These are phyloP conservation scores for Henricia sp. DNA, from an alignment of 53 echinoderm and acorn worm genomes.

Conservation along the genomic window DNA sequence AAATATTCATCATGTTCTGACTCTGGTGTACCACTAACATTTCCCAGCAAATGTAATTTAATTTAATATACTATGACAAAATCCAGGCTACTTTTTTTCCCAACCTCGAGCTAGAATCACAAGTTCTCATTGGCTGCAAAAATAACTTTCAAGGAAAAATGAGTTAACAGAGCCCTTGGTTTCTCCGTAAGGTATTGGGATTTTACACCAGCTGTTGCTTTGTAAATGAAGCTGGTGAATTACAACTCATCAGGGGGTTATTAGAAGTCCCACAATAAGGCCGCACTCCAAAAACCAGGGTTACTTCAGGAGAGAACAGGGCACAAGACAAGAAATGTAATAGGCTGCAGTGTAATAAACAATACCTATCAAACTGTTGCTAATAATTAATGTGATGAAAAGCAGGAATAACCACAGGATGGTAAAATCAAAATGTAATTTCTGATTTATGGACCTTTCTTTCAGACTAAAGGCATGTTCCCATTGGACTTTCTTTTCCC, in stretches of 20 bases:
- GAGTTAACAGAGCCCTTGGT: background rate
- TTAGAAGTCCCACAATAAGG: background rate
- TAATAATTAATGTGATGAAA: background rate
- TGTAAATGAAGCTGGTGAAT: slow-evolving; percentile 33
- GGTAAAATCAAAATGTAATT: too few species aligned
- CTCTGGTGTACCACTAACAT: too few species aligned
- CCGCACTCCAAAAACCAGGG: background rate
- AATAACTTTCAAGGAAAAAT: background rate
- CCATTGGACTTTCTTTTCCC: too few species aligned
- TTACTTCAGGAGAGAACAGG: background rate
- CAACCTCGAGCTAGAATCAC: too few species aligned
- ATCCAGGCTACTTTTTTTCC: background rate
- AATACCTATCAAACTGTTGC: background rate
- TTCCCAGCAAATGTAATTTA: too few species aligned
- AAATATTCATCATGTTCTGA: too few species aligned
- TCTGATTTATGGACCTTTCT: too few species aligned
- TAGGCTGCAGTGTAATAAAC: slow-evolving; percentile 35
- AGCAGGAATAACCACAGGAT: slow-evolving; percentile 1
- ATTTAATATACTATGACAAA: background rate
- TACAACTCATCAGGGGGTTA: slow-evolving; percentile 37
- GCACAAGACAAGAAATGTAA: background rate
- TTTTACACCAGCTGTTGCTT: slow-evolving; percentile 29
- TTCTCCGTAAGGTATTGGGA: slow-evolving; percentile 5
- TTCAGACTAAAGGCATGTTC: too few species aligned
- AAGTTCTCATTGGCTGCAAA: background rate